phyloP scores from a whole-genome alignment of 2,888 invertebrate genomes.

The Ecdyonurus torrentis region DNA sequence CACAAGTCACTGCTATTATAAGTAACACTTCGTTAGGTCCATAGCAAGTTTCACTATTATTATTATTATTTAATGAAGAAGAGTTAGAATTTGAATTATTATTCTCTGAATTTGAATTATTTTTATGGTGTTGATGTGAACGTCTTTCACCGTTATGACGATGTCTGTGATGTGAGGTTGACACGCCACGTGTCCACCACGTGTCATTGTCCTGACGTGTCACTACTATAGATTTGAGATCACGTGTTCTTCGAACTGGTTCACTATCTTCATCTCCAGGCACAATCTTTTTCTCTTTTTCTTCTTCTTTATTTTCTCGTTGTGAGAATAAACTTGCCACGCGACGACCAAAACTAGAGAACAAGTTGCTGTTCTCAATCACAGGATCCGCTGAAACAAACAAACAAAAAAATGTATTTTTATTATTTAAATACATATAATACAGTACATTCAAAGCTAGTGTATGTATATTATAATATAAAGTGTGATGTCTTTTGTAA shows the following conservation, averaged over 20 bases:
- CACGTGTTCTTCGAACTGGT: background rate
- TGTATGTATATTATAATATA: no score
- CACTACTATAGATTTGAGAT: background rate
- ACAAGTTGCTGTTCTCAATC: constrained; percentile 7
- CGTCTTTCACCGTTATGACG: background rate
- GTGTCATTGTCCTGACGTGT: background rate
- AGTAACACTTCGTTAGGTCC: constrained; percentile 19
- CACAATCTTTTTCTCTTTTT: background rate
- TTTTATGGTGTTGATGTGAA: background rate
- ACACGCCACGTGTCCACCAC: background rate
- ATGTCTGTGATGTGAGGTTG: background rate
- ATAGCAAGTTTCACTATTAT: constrained; percentile 14
- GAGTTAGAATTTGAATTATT: background rate
- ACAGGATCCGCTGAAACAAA: constrained; percentile 7
- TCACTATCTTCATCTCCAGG: background rate
- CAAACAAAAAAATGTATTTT: background rate
- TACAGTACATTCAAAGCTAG: no score
- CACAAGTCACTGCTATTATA: constrained; percentile 21
- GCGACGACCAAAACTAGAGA: background rate
- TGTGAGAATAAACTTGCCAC: background rate
- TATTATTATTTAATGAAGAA: no score
- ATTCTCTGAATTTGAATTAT: background rate
- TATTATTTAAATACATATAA: no score
- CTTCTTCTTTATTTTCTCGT: background rate
- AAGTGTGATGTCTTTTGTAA: no score